Evolutionary conservation across 2,113 vertebrate genomes (phyloP).

Genomic region (rat (Rattus norvegicus)): GRCr8 NC_086022.1:105468001-105468500

Average conservation of each 20-base stretch:
- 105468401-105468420: background rate
- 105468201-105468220: background rate
- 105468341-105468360: background rate
- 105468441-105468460: background rate
- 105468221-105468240: background rate
- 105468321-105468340: background rate
- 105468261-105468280: background rate
- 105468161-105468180: background rate
- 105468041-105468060: background rate
- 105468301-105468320: background rate
- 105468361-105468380: background rate
- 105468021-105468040: slow-evolving; percentile 43
- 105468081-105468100: background rate
- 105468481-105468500: slow-evolving; percentile 11
- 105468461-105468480: slow-evolving; percentile 4
- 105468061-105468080: background rate
- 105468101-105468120: background rate
- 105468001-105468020: background rate
- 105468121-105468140: background rate
- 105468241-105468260: background rate
- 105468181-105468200: background rate
- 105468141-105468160: background rate
- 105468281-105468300: background rate
- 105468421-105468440: background rate
- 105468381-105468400: background rate